Base-by-base conservation (phyloP, 2,113 vertebrate species). In the Numida meleagris region DNA sequence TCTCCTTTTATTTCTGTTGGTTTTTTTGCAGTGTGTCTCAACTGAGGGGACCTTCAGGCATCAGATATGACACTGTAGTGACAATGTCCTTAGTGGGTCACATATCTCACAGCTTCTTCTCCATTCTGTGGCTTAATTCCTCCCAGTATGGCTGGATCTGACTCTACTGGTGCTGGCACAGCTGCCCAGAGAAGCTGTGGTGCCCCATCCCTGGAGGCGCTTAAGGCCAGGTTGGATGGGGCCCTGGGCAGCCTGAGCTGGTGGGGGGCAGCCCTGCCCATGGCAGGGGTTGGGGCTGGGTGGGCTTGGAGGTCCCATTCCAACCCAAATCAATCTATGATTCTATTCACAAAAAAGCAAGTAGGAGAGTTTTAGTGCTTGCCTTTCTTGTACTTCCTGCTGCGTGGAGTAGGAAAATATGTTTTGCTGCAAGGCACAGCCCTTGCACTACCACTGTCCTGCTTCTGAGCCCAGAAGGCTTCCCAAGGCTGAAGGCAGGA, bases 131-230 rank as follows among this genome's bases (percentile, higher is more conserved):
- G 16, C 33, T 86, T 34, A 45, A 68, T 38, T 86, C 48, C 83
- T 27, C 68, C 0, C 0, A 40, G 24, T 21, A 25, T 2, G 4
- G 51, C 34, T 45, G 24, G 14, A 7, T 62, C 66, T 0, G 0
- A 50, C 2, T 5, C 12, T 33, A 33, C 13, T 50, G 48, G 24
- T 50, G 48, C 48, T 50, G 48, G 24, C 13, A 50, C 24, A 50
- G 48, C 24, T 50, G 48, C 48, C 13, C 24, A 50, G 24, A 50
- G 48, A 50, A 50, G 48, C 24, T 14, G 48, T 50, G 24, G 48
- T 50, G 48, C 48, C 24, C 12, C 48, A 50, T 50, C 24, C 24
- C 12, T 25, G 48, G 12, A 50, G 23, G 48, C 4, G 13, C 48
- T 25, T 24, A 50, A 50, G 7, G 24, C 48, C 48, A 50, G 48